Evolutionary conservation across 2,888 invertebrate genomes (phyloP).

Genomic region (Caenorhabditis wallacei): DNA sequence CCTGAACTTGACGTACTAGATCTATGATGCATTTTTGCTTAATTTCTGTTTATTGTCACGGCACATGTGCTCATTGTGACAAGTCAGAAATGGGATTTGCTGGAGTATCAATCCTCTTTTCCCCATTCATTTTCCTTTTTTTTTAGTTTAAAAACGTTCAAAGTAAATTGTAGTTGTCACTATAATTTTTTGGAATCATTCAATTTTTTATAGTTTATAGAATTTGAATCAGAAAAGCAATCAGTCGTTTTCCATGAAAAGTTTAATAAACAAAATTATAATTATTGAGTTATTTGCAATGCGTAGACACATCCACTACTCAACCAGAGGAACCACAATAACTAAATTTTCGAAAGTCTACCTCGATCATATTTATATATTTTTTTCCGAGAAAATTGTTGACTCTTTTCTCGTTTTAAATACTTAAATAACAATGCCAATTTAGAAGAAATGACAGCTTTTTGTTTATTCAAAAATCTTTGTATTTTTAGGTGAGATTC

Average conservation of each 20-base stretch:
- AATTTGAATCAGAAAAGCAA: neutral
- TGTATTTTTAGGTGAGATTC: slow-evolving; percentile 12
- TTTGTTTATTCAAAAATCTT: neutral
- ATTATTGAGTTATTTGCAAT: neutral
- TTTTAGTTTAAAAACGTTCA: neutral
- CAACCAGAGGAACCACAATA: neutral
- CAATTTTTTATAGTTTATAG: neutral
- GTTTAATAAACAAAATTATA: neutral
- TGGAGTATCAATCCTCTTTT: neutral
- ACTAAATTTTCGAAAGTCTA: neutral
- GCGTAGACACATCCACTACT: slow-evolving; percentile 18
- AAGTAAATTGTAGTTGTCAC: neutral
- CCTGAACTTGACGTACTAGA: too few relatives aligned
- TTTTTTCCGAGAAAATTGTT: slow-evolving; percentile 12
- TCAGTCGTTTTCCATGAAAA: slow-evolving; percentile 25
- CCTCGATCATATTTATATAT: neutral
- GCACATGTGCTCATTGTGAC: too few relatives aligned
- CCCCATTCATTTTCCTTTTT: neutral
- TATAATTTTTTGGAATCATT: slow-evolving; percentile 6
- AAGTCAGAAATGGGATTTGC: too few relatives aligned
- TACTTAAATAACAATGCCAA: slow-evolving; percentile 24
- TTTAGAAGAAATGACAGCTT: slow-evolving; percentile 16
- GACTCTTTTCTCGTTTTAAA: slow-evolving; percentile 5
- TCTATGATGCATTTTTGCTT: too few relatives aligned
- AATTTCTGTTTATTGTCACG: too few relatives aligned